A percentile compares a stretch with the other conserved stretches of the same genome.
phyloP scores from a whole-genome alignment of 2,113 vertebrate genomes.

The Cavia aperea region DNA sequence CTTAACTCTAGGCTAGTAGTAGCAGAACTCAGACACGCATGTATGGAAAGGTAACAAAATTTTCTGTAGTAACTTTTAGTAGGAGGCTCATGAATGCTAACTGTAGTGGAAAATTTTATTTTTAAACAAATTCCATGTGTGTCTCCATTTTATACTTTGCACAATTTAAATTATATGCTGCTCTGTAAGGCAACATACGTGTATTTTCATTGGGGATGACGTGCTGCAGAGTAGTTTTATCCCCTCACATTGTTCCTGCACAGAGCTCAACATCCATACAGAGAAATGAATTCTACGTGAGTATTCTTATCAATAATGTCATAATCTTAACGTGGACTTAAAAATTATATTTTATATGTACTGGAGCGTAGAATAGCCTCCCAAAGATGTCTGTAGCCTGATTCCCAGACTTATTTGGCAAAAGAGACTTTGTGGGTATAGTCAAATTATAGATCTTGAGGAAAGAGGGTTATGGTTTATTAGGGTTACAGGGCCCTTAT shows the following conservation, averaged over 20 bases:
- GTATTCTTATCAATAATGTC: neutral
- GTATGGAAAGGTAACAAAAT: neutral
- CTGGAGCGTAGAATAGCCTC: neutral
- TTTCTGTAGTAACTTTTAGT: conserved; percentile 8
- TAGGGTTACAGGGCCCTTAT: neutral
- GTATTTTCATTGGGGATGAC: neutral
- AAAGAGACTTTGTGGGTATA: neutral
- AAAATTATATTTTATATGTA: neutral
- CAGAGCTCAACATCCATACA: neutral
- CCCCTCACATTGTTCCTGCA: neutral
- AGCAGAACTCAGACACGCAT: neutral
- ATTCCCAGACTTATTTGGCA: neutral
- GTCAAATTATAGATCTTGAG: neutral
- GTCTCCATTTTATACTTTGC: conserved; percentile 5
- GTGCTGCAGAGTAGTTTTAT: neutral
- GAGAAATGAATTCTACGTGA: neutral
- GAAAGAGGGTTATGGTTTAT: neutral
- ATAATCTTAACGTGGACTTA: neutral
- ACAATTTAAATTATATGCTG: neutral
- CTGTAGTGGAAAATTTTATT: conserved; percentile 46
- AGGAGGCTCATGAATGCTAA: conserved; percentile 10
- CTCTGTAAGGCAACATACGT: neutral
- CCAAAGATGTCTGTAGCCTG: neutral
- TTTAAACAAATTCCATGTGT: conserved; percentile 14
- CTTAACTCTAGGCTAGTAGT: neutral